Conservation (phyloP, 2,113 vertebrate species). For the Takifugu flavidus region DNA sequence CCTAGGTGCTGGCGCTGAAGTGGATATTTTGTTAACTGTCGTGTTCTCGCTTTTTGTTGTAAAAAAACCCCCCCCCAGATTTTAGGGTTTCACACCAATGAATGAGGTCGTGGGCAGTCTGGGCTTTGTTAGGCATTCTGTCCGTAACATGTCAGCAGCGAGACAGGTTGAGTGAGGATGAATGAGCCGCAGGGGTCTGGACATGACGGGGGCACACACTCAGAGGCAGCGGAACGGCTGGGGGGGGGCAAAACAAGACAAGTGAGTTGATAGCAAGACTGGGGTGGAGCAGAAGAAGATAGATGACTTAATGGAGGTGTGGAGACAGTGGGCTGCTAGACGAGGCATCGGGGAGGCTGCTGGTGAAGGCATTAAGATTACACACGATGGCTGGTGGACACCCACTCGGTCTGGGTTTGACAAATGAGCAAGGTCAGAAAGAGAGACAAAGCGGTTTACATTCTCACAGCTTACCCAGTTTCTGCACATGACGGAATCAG, state of each 20-base stretch:
- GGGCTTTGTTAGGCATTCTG: slow-evolving; percentile 4
- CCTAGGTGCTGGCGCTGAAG: too few relatives aligned
- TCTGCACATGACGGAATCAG: neutral
- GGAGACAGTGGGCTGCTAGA: slow-evolving; percentile 72
- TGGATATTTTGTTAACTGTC: too few relatives aligned
- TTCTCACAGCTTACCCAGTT: neutral
- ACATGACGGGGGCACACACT: slow-evolving; percentile 31
- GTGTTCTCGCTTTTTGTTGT: too few relatives aligned
- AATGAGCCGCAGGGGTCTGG: slow-evolving; percentile 24
- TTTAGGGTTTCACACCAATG: neutral
- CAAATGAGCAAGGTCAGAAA: slow-evolving; percentile 62
- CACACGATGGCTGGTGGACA: slow-evolving; percentile 66
- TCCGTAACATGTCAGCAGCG: slow-evolving; percentile 4
- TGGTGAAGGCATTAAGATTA: slow-evolving; percentile 64
- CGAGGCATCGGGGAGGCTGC: slow-evolving; percentile 71
- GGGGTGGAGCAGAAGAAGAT: slow-evolving; percentile 71
- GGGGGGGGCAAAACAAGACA: slow-evolving; percentile 46
- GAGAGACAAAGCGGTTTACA: slow-evolving; percentile 28
- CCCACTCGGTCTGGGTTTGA: slow-evolving; percentile 56
- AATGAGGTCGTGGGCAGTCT: neutral
- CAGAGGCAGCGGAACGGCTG: slow-evolving; percentile 17
- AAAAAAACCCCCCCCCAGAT: too few relatives aligned
- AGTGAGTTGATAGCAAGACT: slow-evolving; percentile 61
- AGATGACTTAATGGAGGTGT: slow-evolving; percentile 74
- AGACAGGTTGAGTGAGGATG: slow-evolving; percentile 20